Conservation (phyloP, 2,888 invertebrate genomes). For the Lasius platythorax region DNA sequence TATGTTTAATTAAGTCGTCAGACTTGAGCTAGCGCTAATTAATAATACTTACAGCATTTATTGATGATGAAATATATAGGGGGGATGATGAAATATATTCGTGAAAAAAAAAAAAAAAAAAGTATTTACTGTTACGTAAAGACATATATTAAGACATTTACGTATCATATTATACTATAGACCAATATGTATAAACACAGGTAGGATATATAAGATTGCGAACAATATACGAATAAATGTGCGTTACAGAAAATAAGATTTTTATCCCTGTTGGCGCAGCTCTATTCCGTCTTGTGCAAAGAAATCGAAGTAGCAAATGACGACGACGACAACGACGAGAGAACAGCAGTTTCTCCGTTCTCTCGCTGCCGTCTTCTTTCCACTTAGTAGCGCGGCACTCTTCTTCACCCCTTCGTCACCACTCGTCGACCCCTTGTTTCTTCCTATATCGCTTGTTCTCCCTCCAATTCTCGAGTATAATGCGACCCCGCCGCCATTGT, state of each 20-base stretch:
- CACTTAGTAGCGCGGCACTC: conserved; percentile 32
- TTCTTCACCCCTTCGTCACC: conserved; percentile 55
- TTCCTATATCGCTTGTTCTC: conserved; percentile 56
- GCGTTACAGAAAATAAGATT: conserved; percentile 5
- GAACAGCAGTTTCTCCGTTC: conserved; percentile 61
- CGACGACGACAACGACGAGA: conserved; percentile 56
- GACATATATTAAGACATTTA: background rate
- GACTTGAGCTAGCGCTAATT: background rate
- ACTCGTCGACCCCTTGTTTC: conserved; percentile 51
- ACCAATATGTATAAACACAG: background rate
- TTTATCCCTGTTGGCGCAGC: background rate
- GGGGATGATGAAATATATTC: background rate
- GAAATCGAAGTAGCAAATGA: conserved; percentile 57
- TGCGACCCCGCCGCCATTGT: conserved; percentile 80
- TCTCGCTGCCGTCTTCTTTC: conserved; percentile 60
- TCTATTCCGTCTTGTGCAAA: conserved; percentile 5
- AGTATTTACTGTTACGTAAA: background rate
- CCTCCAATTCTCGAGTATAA: conserved; percentile 78
- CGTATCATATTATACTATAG: background rate
- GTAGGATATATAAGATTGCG: background rate
- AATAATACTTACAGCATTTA: conserved; percentile 12
- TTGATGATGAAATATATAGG: background rate
- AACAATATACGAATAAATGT: background rate
- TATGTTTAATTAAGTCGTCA: background rate
- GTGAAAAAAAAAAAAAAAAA: background rate